Conservation (phyloP, 2,888 invertebrate species). For the Lithophane leautieri region DNA sequence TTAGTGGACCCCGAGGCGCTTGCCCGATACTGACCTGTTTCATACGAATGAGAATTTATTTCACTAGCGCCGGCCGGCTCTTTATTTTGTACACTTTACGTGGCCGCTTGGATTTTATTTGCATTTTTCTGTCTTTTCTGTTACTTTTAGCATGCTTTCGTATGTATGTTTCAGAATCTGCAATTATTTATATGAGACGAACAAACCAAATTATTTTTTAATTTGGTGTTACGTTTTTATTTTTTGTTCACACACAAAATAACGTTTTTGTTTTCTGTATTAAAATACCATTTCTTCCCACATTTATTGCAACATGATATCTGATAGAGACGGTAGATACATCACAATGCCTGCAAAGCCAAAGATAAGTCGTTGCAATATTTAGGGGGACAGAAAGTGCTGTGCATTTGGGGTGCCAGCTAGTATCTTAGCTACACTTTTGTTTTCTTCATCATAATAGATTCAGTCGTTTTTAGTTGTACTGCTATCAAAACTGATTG, state of each 20-base stretch:
- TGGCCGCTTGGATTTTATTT: conserved; percentile 58
- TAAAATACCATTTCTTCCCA: neutral
- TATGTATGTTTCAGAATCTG: neutral
- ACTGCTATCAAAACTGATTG: neutral
- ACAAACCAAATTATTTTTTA: too few species aligned
- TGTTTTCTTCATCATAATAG: conserved; percentile 20
- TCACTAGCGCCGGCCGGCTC: conserved; percentile 75
- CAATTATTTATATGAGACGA: too few species aligned
- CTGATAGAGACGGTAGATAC: conserved; percentile 27
- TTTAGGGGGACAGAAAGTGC: conserved; percentile 23
- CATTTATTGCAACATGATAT: conserved; percentile 20
- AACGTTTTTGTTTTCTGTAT: neutral
- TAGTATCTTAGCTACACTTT: neutral
- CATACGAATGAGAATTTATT: conserved; percentile 83
- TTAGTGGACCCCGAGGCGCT: conserved; percentile 88
- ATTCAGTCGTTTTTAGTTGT: neutral
- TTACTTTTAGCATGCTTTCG: neutral
- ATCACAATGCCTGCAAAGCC: conserved; percentile 43
- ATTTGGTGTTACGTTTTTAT: neutral
- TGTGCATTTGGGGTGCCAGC: conserved; percentile 35
- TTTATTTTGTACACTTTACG: conserved; percentile 74
- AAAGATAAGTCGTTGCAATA: conserved; percentile 52
- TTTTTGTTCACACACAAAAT: neutral
- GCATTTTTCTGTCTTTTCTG: conserved; percentile 3
- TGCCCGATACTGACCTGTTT: conserved; percentile 81